Evolutionary conservation across 2,888 invertebrate genomes (phyloP), one percentile per base, ranked within the genome.

Genomic region (Schizaphis graminum): DNA sequence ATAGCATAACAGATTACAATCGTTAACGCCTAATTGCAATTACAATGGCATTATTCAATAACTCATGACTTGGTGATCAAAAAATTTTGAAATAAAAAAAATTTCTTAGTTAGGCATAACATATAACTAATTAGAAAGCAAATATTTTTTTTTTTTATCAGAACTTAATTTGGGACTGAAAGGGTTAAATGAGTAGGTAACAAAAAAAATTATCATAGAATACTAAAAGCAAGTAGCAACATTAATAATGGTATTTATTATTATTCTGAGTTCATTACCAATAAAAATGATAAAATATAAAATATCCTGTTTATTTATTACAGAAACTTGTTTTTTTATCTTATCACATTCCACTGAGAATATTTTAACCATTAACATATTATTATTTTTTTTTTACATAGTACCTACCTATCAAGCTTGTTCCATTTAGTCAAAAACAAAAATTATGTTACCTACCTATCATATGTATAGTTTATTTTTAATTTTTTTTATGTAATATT

Each of bases 251-350:
- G 84, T 16, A 53, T 16, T 44, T 85, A 89, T 47, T 28, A 91
- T 85, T 91, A 56, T 53, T 57, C 57, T 57, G 44, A 92, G n/a
- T 87, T 92, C 92, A 92, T 92, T 92, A 92, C 49, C 86, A 92
- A 92, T 87, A 92, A 92, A 92, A 87, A 61, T 61, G 47, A 87
- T 92, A 87, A 87, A 88, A 88, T 90, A 35, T 91, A 84, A 77
- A 77, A 77, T 77, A 87, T 92, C 92, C 92, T 92, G 57, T 92
- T 92, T 92, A 92, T 92, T 92, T 49, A 49, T 92, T 87, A 92
- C 61, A 87, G 92, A 92, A 92, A 92, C 92, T 92, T 92, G 61
- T 86, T 92, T 86, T 91, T 57, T 91, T 87, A 92, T 92, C 92
- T 92, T 87, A 92, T 92, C 87, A 87, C 92, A 92, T 92, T 92